Conservation (phyloP, 1,140 invertebrate species). For the Oryctes rhinoceros region DNA sequence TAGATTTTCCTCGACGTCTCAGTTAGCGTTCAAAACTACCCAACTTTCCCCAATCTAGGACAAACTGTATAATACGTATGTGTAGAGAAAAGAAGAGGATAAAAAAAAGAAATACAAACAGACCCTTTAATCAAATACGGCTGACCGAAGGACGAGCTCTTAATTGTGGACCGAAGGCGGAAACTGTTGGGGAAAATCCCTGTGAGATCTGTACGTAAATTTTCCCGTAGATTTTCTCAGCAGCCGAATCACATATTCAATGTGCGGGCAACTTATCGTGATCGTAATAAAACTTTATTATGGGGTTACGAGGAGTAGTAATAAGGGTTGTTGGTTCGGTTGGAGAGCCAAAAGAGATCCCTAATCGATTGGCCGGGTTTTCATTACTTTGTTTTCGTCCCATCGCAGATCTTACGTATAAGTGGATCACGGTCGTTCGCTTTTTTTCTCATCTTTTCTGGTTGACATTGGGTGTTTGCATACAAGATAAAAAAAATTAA, state of each 20-base stretch:
- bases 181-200: not conserved
- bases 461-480: not conserved
- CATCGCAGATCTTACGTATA: not conserved
- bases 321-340: slow-evolving; percentile 29
- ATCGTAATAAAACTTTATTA: slow-evolving; percentile 26
- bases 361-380: slow-evolving; percentile 25
- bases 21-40: too few relatives aligned
- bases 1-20: too few relatives aligned
- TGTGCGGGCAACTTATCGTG: slow-evolving; percentile 25
- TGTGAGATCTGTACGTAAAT: slow-evolving; percentile 27
- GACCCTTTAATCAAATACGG: slow-evolving; percentile 28
- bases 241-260: slow-evolving; percentile 1
- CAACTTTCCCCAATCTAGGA: too few relatives aligned
- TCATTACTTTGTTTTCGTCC: slow-evolving; percentile 19
- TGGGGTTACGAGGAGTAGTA: slow-evolving; percentile 8
- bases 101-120: slow-evolving; percentile 4
- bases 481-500: not conserved
- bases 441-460: not conserved
- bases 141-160: not conserved
- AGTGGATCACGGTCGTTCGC: not conserved
- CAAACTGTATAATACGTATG: not conserved
- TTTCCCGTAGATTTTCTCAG: slow-evolving; percentile 31
- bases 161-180: slow-evolving; percentile 24
- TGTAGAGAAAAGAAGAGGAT: not conserved
- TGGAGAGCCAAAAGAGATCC: slow-evolving; percentile 23